Base-by-base conservation (phyloP, 2,113 vertebrate species). In the Callospermophilus lateralis region DNA sequence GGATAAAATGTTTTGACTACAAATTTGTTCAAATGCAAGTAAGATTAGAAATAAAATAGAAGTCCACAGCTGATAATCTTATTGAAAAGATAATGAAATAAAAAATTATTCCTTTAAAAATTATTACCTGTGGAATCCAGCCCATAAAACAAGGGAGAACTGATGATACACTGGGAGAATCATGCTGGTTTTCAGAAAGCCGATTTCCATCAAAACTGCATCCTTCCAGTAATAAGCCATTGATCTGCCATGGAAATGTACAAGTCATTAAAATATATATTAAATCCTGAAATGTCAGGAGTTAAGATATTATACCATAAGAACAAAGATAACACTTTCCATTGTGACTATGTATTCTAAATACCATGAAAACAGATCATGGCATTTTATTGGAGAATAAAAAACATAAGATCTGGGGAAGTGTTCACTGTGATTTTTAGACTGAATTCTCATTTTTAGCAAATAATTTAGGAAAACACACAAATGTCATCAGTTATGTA, bases 61-160 rank as follows among this genome's bases (percentile, higher is more conserved):
- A 89, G 61, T 55, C 70, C 5, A 34, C 0, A 65, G 48, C 10
- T 28, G 61, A 51, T 45, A 63, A 92, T 32, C 5, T 51, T 63
- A 48, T 9, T 55, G 0, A 67, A 90, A 95, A 86, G 11, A 58
- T 65, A 42, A 39, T 55, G 30, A 37, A 19, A 51, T 51, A n/a
- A 80, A 74, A 85, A 73, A 26, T 15, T 81, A 20, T 42, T 4
- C 24, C 17, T 17, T 9, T 98, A 97, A 97, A 96, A 51, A 51
- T 93, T 84, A 94, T 95, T 99, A 99, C 99, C 99, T 99, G 99
- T 97, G 98, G 98, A 97, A 99, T 99, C 99, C 99, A 99, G 98
- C 99, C 99, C 99, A 99, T 99, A 97, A 98, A 99, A 98, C 99
- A 99, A 65, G 99, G 97, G 15, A 99, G 99, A 78, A 99, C 99